phyloP scores from a whole-genome alignment of 2,113 vertebrate genomes.

The Podarcis muralis region DNA sequence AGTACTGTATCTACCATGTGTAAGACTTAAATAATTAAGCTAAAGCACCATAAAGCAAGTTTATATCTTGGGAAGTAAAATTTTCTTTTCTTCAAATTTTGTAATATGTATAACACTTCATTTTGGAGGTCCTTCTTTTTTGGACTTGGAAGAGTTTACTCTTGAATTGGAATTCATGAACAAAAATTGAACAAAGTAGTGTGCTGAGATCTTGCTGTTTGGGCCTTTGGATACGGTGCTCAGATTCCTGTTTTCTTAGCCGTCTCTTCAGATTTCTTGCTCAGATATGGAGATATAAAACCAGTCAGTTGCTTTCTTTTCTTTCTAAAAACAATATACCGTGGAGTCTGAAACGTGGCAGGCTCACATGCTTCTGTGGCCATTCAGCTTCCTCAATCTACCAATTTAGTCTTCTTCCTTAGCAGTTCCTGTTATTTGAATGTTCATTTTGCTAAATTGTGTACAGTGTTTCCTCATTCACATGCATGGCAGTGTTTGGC shows the following conservation, averaged over 20 bases:
- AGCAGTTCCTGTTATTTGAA: background rate
- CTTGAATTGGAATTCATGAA: background rate
- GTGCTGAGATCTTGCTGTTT: background rate
- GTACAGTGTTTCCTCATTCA: background rate
- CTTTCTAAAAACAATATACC: background rate
- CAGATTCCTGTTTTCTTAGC: background rate
- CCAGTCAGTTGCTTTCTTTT: background rate
- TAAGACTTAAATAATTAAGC: background rate
- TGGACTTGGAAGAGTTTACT: background rate
- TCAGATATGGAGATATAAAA: background rate
- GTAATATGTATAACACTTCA: background rate
- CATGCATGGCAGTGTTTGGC: background rate
- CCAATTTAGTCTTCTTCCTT: background rate
- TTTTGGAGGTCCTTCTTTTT: background rate
- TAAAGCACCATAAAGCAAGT: background rate
- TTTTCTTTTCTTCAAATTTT: background rate
- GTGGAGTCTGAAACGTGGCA: background rate
- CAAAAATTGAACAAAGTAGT: background rate
- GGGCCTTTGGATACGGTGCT: background rate
- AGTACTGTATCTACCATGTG: background rate
- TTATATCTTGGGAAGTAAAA: background rate
- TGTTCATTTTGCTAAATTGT: background rate
- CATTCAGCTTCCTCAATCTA: background rate
- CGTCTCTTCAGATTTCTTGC: background rate
- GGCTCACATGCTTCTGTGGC: background rate